Evolutionary conservation across 37 sponge, comb jelly and placozoan species (phyloP).

Genomic region (Haliclona indistincta): DNA sequence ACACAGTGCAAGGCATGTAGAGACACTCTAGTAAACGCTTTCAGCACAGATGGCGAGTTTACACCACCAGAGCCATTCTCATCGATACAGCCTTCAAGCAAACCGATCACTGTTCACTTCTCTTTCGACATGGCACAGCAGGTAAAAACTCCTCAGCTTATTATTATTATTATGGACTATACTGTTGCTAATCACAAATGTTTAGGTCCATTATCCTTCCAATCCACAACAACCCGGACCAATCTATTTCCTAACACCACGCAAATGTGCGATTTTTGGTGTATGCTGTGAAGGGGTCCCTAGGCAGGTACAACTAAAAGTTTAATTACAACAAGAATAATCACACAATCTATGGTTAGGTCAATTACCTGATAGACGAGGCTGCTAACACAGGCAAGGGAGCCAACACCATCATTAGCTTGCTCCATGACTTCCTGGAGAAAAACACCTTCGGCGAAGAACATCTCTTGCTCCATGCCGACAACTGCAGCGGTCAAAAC

Average conservation of each 20-base stretch:
- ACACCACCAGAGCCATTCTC: no score
- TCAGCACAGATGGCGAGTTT: no score
- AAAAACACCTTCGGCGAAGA: background rate
- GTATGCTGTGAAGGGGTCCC: constrained; percentile 68
- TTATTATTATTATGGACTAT: no score
- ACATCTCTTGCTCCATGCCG: constrained; percentile 9
- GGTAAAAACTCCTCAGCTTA: no score
- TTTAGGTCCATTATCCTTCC: constrained; percentile 64
- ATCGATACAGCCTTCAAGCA: no score
- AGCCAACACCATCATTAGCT: constrained; percentile 3
- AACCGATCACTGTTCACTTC: no score
- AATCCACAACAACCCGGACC: constrained; percentile 68
- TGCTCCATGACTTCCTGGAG: constrained; percentile 21
- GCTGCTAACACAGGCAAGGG: constrained; percentile 27
- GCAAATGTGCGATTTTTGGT: constrained; percentile 66
- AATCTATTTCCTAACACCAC: constrained; percentile 66
- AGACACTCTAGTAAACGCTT: background rate
- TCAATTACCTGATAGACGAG: constrained; percentile 49
- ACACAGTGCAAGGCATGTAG: constrained; percentile 1
- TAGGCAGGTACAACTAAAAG: no score
- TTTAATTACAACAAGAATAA: no score
- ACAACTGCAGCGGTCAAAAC: constrained; percentile 25
- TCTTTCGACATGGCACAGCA: no score
- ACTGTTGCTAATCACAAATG: no score
- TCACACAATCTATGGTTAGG: no score